Conservation (phyloP, 2,797 vertebrate species). For the Myotis vivesi region DNA sequence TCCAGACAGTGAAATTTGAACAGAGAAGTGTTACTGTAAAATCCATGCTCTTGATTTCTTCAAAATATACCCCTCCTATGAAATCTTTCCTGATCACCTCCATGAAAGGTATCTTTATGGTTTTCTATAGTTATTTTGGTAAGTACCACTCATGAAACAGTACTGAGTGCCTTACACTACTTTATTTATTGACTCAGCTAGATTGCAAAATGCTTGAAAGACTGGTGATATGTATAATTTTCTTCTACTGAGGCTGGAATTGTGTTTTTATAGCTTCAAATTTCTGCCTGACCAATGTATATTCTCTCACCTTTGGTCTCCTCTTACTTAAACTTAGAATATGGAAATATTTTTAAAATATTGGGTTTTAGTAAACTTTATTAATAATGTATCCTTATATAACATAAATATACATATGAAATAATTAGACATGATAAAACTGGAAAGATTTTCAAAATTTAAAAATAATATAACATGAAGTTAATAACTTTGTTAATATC, state of each 20-base stretch:
- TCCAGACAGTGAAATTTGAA: not conserved
- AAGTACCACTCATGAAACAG: not conserved
- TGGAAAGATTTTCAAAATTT: not conserved
- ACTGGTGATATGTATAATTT: not conserved
- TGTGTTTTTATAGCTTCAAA: not conserved
- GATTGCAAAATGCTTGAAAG: not conserved
- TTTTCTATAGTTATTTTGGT: not conserved
- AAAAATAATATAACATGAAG: not conserved
- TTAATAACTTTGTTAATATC: not conserved
- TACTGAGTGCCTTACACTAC: not conserved
- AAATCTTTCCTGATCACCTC: not conserved
- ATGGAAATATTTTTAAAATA: not conserved
- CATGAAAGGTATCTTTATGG: not conserved
- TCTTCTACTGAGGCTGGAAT: not conserved
- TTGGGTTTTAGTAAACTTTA: not conserved
- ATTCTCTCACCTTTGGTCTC: not conserved
- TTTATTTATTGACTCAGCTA: not conserved
- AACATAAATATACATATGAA: slow-evolving; percentile 10
- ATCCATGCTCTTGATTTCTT: not conserved
- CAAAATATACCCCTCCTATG: not conserved
- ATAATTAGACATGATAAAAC: not conserved
- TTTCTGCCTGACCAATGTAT: not conserved
- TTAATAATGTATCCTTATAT: not conserved
- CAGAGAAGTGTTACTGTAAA: not conserved
- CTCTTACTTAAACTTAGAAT: not conserved